A percentile compares a stretch with the other conserved stretches of the same genome.
Conservation (phyloP, 2,113 vertebrate genomes). For the Muscicapa adusta region DNA sequence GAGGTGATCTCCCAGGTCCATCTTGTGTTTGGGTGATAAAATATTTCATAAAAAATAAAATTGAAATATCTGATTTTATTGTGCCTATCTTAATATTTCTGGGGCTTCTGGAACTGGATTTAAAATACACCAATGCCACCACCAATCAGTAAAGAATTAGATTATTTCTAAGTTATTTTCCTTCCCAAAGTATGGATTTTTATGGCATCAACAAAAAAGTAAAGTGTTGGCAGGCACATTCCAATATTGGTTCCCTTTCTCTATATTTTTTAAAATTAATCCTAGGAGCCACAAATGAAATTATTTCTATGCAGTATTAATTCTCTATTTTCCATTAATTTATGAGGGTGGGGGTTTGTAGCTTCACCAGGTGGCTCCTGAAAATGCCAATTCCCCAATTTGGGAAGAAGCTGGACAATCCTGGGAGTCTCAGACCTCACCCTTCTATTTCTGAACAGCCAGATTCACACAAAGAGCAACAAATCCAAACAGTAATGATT, state of each 20-base stretch:
- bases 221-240: not conserved
- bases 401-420: not conserved
- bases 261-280: not conserved
- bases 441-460: not conserved
- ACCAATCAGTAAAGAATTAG: too few species aligned
- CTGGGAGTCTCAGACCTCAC: not conserved
- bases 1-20: not conserved
- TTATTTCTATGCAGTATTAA: not conserved
- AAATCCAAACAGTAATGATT: not conserved
- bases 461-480: not conserved
- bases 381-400: not conserved
- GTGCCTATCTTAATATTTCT: not conserved
- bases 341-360: rapidly evolving
- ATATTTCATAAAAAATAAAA: not conserved
- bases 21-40: not conserved
- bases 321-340: not conserved
- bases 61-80: not conserved
- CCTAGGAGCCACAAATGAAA: not conserved
- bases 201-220: not conserved
- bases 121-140: not conserved
- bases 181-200: not conserved
- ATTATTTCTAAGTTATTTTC: not conserved
- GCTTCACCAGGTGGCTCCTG: not conserved
- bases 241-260: not conserved
- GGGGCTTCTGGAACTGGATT: not conserved